A percentile compares a stretch with the other conserved stretches of the same genome.
phyloP scores from a whole-genome alignment of 2,888 invertebrate species.

The Harpalus rufipes region DNA sequence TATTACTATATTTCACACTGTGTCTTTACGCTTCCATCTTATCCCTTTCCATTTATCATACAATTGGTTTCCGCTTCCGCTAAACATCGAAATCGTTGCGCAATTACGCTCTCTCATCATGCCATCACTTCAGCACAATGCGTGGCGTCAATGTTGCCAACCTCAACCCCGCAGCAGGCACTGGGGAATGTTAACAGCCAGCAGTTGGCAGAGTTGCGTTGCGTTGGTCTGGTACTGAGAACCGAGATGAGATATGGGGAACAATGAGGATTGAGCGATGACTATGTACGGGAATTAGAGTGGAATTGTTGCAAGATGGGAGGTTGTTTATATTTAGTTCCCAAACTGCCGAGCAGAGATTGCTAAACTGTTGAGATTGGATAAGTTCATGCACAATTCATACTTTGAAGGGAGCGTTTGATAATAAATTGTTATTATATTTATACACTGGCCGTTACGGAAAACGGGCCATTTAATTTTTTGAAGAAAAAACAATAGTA shows the following conservation, averaged over 20 bases:
- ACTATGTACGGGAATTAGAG: not conserved
- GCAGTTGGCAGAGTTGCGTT: not conserved
- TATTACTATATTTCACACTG: too few relatives aligned
- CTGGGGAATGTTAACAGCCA: not conserved
- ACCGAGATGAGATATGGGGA: constrained; percentile 8
- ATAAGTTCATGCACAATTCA: not conserved
- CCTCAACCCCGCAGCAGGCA: not conserved
- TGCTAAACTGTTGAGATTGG: not conserved
- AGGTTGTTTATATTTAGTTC: constrained; percentile 7
- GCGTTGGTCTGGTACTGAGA: constrained; percentile 6
- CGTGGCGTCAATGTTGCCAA: constrained; percentile 9
- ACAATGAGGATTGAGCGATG: constrained; percentile 13
- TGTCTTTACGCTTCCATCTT: constrained; percentile 18
- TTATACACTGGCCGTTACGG: too few relatives aligned
- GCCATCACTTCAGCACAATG: constrained; percentile 22
- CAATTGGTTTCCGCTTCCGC: constrained; percentile 46
- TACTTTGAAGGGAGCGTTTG: not conserved
- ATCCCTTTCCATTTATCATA: constrained; percentile 49
- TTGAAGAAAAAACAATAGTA: too few relatives aligned
- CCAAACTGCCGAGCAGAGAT: not conserved
- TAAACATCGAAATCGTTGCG: constrained; percentile 49
- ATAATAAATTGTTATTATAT: too few relatives aligned
- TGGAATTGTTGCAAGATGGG: not conserved
- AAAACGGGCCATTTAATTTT: too few relatives aligned
- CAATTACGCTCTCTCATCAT: constrained; percentile 31